Base-by-base conservation (phyloP, 2,113 vertebrate genomes). In the Gavia stellata region DNA sequence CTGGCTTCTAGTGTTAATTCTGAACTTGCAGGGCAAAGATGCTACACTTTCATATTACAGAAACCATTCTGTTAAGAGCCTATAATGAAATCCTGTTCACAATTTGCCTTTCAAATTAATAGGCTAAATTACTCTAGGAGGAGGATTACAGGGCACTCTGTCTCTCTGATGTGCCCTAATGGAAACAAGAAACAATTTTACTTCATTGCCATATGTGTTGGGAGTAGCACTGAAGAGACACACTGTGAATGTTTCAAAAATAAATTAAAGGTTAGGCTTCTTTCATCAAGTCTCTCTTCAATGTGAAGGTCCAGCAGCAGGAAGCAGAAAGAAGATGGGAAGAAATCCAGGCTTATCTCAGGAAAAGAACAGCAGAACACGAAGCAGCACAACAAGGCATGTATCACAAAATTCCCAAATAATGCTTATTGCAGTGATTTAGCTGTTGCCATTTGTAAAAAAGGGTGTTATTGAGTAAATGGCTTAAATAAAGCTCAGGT, bases 291-390 rank as follows among this genome's bases (percentile, higher is more conserved):
- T 95, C 34, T 75, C 34, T 68, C n/a, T 91, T 86, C 56, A n/a
- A 83, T 86, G 33, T 65, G 63, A 95, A 99, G 99, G 99, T 97
- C 78, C 99, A 99, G 92, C 98, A 98, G 63, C 99, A 99, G 97
- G 99, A 99, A 83, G 98, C 99, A 58, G 99, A 99, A 93, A 98
- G 99, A 44, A 98, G 99, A 62, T 99, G 99, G 99, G 99, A 99
- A 89, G 99, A 99, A 89, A 95, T 99, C 91, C 99, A 99, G 94
- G 98, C 98, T 86, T 99, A 98, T 82, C 98, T 99, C 91, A 98
- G 99, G 98, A 99, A 97, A 90, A 98, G 99, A 94, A 99, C 98
- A 33, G 92, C 99, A 10, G 99, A 99, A 59, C 98, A 99, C 3
- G 99, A 99, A 84, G 98, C 97, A 68, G 95, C 98, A 40, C 98